phyloP scores from a whole-genome alignment of 2,888 invertebrate genomes.

The Ryuthela nishihirai region DNA sequence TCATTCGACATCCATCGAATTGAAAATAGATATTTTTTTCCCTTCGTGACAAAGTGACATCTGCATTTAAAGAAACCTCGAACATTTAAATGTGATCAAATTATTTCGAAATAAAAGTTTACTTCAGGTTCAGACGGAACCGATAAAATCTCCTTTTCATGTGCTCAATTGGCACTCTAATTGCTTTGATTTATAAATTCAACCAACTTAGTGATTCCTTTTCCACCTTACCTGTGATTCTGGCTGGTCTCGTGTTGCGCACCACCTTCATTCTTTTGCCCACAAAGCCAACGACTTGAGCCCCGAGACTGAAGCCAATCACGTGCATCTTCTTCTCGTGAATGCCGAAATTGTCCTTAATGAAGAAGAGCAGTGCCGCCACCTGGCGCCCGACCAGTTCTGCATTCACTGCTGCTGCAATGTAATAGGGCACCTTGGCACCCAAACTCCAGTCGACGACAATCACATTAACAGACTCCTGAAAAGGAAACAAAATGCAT shows the following conservation, averaged over 20 bases:
- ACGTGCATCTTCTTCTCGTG: slow-evolving; percentile 55
- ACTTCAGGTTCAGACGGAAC: no score
- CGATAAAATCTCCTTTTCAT: no score
- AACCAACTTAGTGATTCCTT: no score
- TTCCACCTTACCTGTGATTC: slow-evolving; percentile 39
- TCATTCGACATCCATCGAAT: no score
- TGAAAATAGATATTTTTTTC: no score
- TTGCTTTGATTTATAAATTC: no score
- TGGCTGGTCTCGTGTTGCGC: slow-evolving; percentile 15
- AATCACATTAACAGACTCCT: slow-evolving; percentile 31
- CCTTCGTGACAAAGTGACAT: no score
- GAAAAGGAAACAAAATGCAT: no score
- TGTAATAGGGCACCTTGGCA: slow-evolving; percentile 30
- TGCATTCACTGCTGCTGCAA: slow-evolving; percentile 21
- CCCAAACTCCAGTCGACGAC: slow-evolving; percentile 37
- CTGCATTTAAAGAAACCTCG: no score
- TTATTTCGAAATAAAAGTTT: no score
- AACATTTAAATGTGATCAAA: no score
- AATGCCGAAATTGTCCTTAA: slow-evolving; percentile 24
- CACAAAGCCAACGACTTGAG: slow-evolving; percentile 63
- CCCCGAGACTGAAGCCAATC: slow-evolving; percentile 62
- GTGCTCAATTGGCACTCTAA: no score
- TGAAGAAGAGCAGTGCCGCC: slow-evolving; percentile 15
- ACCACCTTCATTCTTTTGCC: slow-evolving; percentile 48
- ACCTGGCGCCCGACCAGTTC: slow-evolving; percentile 32